These are phyloP conservation scores for Luffia ferchaultella DNA, from an alignment of 2,888 invertebrate species.

Conservation along the genomic window DNA sequence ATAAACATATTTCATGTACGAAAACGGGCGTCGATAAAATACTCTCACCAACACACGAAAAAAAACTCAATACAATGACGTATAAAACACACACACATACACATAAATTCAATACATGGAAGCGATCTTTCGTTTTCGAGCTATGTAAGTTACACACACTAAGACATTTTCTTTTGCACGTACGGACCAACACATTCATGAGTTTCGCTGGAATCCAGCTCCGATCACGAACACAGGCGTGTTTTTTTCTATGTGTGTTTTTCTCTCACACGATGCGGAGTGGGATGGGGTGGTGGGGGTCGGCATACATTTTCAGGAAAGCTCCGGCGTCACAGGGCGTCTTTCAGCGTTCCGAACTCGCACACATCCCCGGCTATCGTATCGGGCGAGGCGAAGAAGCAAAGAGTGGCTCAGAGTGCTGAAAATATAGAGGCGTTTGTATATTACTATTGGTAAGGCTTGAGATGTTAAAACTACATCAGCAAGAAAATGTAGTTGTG, in stretches of 20 bases:
- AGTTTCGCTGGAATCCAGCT: slow-evolving; percentile 21
- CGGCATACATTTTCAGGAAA: slow-evolving; percentile 61
- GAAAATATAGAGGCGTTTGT: neutral
- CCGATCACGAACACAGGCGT: slow-evolving; percentile 29
- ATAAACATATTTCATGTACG: slow-evolving; percentile 55
- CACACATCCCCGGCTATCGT: slow-evolving; percentile 60
- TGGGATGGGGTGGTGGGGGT: slow-evolving; percentile 23
- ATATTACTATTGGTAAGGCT: too few species aligned
- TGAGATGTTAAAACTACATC: too few species aligned
- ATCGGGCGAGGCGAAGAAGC: slow-evolving; percentile 62
- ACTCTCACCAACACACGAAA: slow-evolving; percentile 8
- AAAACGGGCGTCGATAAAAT: slow-evolving; percentile 27
- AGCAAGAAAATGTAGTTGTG: too few species aligned
- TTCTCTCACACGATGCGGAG: slow-evolving; percentile 20
- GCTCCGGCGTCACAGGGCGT: slow-evolving; percentile 57
- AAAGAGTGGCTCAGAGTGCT: slow-evolving; percentile 37
- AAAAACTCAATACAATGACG: slow-evolving; percentile 4
- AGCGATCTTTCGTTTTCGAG: slow-evolving; percentile 32
- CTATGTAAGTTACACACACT: slow-evolving; percentile 27
- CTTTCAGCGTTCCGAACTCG: slow-evolving; percentile 60
- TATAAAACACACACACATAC: slow-evolving; percentile 9
- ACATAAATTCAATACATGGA: slow-evolving; percentile 21
- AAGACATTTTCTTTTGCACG: slow-evolving; percentile 9
- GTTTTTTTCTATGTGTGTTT: slow-evolving; percentile 45
- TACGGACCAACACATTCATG: slow-evolving; percentile 23